Evolutionary conservation across 2,797 vertebrate genomes (phyloP).

Genomic region (Lepilemur septentrionalis): DNA sequence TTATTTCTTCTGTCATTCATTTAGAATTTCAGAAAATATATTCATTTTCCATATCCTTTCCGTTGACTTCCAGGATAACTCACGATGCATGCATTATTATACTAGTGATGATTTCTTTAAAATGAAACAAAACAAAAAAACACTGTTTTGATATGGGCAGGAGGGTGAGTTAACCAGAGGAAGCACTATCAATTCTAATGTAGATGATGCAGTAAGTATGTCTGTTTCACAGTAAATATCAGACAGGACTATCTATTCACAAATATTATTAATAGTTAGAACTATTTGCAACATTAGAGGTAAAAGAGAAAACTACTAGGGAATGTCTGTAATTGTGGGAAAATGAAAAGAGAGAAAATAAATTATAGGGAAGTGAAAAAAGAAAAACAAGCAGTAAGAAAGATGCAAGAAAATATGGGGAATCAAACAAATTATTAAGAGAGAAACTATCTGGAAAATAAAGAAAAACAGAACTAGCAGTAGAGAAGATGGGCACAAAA

Average conservation of each 20-base stretch:
- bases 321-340: background rate
- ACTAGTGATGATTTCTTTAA: background rate
- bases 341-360: conserved; percentile 29
- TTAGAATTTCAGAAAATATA: conserved; percentile 53
- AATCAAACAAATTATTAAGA: background rate
- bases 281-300: background rate
- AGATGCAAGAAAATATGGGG: background rate
- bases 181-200: background rate
- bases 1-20: conserved; percentile 40
- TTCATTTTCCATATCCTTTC: conserved; percentile 18
- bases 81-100: background rate
- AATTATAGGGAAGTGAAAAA: background rate
- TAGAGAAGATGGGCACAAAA: background rate
- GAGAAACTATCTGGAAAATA: background rate
- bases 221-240: background rate
- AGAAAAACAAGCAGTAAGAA: background rate
- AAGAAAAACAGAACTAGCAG: background rate
- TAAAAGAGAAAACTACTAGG: background rate
- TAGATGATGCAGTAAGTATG: background rate
- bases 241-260: background rate
- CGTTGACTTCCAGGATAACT: conserved; percentile 30
- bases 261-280: background rate
- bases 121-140: background rate
- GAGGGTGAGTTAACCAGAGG: background rate
- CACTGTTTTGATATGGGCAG: background rate